phyloP scores from a whole-genome alignment of 2,888 invertebrate species.

The Glaucopsyche alexis region DNA sequence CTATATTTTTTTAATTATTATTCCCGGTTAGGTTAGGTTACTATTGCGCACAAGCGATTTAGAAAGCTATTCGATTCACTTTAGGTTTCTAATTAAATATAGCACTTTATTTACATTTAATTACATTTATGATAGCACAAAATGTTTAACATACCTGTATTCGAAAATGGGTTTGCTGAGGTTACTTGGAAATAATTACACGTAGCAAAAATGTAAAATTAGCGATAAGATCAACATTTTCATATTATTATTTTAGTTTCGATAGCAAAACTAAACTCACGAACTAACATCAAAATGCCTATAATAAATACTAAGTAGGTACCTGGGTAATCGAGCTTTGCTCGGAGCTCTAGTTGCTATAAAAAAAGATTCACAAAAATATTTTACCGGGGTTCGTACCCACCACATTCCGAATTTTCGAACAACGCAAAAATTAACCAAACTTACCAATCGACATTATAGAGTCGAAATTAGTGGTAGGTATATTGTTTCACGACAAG shows the following conservation, averaged over 20 bases:
- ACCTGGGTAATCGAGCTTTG: too few relatives aligned
- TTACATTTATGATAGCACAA: not conserved
- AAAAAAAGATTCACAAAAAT: too few relatives aligned
- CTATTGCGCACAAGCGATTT: conserved; percentile 6
- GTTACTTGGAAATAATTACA: conserved; percentile 8
- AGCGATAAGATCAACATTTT: conserved; percentile 1
- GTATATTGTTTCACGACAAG: too few relatives aligned
- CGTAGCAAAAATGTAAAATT: not conserved
- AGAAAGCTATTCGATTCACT: conserved; percentile 10
- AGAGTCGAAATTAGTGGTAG: too few relatives aligned
- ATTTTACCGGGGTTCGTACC: too few relatives aligned
- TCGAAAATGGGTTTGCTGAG: not conserved
- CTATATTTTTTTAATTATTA: conserved; percentile 72
- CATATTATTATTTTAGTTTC: not conserved
- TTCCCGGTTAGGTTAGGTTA: conserved; percentile 54
- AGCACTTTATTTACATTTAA: not conserved
- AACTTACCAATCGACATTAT: too few relatives aligned
- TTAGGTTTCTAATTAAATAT: conserved; percentile 3
- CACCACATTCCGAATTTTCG: too few relatives aligned
- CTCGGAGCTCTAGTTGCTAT: too few relatives aligned
- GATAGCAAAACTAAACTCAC: not conserved
- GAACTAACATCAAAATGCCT: not conserved
- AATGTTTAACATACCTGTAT: not conserved
- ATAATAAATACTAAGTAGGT: too few relatives aligned
- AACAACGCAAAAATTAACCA: too few relatives aligned